Evolutionary conservation across 1,140 invertebrate species (phyloP).

Genomic region (Pseudomyrmex gracilis): DNA sequence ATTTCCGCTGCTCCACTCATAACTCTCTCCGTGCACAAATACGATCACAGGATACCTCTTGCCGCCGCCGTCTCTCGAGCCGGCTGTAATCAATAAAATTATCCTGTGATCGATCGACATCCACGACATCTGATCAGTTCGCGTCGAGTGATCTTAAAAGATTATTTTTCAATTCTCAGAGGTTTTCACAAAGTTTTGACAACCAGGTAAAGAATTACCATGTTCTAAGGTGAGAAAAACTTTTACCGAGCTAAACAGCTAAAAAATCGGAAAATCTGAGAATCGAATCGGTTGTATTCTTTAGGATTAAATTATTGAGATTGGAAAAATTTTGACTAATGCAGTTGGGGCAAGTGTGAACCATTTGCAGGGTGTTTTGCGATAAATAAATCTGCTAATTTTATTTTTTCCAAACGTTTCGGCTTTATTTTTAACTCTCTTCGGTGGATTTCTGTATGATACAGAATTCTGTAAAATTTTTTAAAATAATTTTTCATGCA

Average conservation of each 20-base stretch:
- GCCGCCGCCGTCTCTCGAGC: constrained; percentile 88
- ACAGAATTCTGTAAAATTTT: no score
- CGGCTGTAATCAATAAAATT: constrained; percentile 88
- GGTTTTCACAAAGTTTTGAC: constrained; percentile 71
- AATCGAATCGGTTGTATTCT: neutral
- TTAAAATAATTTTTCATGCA: no score
- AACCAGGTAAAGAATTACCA: constrained; percentile 64
- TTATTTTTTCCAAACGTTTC: no score
- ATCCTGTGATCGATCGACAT: constrained; percentile 74
- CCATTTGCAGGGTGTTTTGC: no score
- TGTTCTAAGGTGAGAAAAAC: constrained; percentile 2
- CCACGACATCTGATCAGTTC: constrained; percentile 67
- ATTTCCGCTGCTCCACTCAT: constrained; percentile 98
- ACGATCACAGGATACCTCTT: constrained; percentile 94
- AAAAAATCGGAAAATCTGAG: no score
- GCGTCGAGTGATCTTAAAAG: constrained; percentile 62
- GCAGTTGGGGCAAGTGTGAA: no score
- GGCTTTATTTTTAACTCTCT: no score
- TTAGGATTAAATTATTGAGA: constrained; percentile 5
- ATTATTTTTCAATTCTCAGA: constrained; percentile 69
- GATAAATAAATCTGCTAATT: no score
- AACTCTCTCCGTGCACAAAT: constrained; percentile 98
- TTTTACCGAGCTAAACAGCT: neutral
- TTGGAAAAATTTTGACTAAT: no score
- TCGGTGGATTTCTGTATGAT: no score